A percentile compares a stretch with the other conserved stretches of the same genome.
Conservation (phyloP, 2,888 invertebrate genomes). For the Nesidiocoris tenuis region DNA sequence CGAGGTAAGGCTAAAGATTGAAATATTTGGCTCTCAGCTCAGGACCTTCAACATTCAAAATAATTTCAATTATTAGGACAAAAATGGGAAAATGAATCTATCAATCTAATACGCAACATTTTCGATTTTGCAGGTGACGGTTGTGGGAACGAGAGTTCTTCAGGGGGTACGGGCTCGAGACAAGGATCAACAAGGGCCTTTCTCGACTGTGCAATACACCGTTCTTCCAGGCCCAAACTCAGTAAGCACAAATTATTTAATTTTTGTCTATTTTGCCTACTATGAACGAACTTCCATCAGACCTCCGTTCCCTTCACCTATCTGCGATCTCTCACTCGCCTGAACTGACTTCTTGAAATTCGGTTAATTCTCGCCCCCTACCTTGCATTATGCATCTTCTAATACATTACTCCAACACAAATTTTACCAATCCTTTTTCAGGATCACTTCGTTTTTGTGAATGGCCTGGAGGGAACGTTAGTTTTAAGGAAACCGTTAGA, state of each 20-base stretch:
- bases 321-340: too few species aligned
- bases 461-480: slow-evolving; percentile 80
- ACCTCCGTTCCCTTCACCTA: too few species aligned
- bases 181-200: slow-evolving; percentile 84
- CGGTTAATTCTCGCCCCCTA: too few species aligned
- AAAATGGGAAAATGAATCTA: too few species aligned
- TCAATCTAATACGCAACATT: too few species aligned
- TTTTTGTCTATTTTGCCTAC: too few species aligned
- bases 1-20: slow-evolving; percentile 78
- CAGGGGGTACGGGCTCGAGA: slow-evolving; percentile 77
- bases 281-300: too few species aligned
- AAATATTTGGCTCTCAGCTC: too few species aligned
- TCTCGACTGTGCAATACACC: slow-evolving; percentile 80
- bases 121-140: slow-evolving; percentile 58
- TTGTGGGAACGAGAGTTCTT: slow-evolving; percentile 66
- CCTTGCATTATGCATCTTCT: not conserved
- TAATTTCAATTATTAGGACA: too few species aligned
- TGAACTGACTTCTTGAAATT: too few species aligned
- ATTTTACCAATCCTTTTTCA: too few species aligned
- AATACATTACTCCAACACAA: not conserved
- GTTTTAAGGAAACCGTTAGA: slow-evolving; percentile 78
- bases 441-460: slow-evolving; percentile 81
- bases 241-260: slow-evolving; percentile 55
- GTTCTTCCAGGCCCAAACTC: slow-evolving; percentile 76
- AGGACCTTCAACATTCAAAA: too few species aligned